Conservation (phyloP, 2,888 invertebrate species). For the Perdita meconis region DNA sequence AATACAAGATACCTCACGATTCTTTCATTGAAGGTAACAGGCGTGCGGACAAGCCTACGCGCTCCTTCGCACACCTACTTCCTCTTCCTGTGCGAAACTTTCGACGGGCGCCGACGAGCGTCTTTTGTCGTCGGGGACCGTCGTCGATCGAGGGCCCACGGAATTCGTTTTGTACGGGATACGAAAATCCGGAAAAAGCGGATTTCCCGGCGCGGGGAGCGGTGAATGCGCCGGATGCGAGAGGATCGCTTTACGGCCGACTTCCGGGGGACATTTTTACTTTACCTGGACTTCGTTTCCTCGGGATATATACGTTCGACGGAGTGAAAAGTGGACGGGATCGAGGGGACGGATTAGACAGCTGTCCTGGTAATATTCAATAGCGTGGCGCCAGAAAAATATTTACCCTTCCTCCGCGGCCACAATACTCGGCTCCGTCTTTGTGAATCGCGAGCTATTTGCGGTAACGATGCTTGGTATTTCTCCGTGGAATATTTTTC, state of each 20-base stretch:
- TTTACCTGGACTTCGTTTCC: conserved; percentile 40
- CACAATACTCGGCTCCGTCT: too few relatives aligned
- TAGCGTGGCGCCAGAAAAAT: neutral
- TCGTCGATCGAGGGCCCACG: conserved; percentile 27
- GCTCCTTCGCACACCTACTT: conserved; percentile 2
- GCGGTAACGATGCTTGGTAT: too few relatives aligned
- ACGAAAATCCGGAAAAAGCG: conserved; percentile 73
- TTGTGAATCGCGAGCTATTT: too few relatives aligned
- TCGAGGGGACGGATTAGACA: neutral
- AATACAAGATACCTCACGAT: neutral
- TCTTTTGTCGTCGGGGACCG: conserved; percentile 26
- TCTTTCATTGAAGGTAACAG: conserved; percentile 28
- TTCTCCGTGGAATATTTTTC: too few relatives aligned
- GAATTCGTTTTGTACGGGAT: conserved; percentile 29
- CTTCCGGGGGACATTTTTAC: conserved; percentile 67
- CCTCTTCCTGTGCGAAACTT: conserved; percentile 6
- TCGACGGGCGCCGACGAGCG: conserved; percentile 9
- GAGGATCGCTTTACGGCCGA: conserved; percentile 70
- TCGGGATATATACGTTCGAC: neutral
- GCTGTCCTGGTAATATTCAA: neutral
- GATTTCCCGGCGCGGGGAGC: conserved; percentile 65
- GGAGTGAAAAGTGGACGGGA: conserved; percentile 22
- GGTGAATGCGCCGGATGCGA: conserved; percentile 73
- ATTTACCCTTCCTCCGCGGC: neutral
- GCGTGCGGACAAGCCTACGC: neutral